Percentiles rank a stretch among this genome's conserved stretches.
phyloP scores from a whole-genome alignment of 2,113 vertebrate genomes.

The Neolamprologus hecqui region DNA sequence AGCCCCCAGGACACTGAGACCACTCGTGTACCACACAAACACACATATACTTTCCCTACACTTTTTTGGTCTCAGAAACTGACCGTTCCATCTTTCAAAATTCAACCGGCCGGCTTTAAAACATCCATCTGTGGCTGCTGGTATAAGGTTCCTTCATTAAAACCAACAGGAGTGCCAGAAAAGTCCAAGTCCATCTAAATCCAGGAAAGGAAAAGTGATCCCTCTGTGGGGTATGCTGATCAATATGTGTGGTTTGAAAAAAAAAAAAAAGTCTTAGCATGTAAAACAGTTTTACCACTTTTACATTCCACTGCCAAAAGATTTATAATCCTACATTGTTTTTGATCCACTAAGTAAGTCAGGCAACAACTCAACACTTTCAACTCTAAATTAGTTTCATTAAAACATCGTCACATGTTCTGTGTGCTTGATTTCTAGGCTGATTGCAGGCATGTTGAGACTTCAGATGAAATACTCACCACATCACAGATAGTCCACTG shows the following conservation, averaged over 20 bases:
- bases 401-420: neutral
- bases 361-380: neutral
- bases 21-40: slow-evolving; percentile 1
- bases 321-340: neutral
- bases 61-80: neutral
- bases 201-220: neutral
- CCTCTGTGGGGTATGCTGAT: neutral
- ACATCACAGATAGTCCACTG: neutral
- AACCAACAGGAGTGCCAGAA: neutral
- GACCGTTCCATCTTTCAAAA: neutral
- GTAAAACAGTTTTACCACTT: neutral
- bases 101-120: neutral
- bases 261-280: neutral
- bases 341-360: neutral
- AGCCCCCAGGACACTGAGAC: slow-evolving; percentile 63
- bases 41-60: neutral
- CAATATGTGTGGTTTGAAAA: neutral
- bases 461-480: neutral
- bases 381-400: neutral
- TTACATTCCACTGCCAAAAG: neutral
- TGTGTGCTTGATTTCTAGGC: neutral
- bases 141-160: neutral
- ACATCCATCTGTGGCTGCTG: neutral
- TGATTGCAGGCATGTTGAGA: neutral
- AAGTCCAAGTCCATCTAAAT: neutral